Conservation (phyloP, 2,797 vertebrate species). For the Siniperca obscura region DNA sequence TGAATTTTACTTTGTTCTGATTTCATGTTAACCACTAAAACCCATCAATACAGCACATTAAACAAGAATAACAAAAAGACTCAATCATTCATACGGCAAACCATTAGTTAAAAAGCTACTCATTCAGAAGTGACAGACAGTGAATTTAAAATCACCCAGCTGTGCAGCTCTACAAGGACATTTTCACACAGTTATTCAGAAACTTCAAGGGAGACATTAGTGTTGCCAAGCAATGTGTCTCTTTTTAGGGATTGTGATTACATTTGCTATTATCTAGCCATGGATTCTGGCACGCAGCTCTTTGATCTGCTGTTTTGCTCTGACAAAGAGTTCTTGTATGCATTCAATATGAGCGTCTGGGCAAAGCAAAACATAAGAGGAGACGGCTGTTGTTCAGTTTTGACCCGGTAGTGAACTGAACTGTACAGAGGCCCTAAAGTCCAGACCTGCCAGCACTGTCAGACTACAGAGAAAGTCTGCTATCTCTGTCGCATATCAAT, state of each 20-base stretch:
- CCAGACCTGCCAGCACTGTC: constrained; percentile 24
- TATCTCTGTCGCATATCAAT: constrained; percentile 18
- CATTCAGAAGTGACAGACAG: constrained; percentile 25
- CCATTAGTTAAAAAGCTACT: background rate
- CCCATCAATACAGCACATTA: background rate
- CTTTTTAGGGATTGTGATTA: constrained; percentile 40
- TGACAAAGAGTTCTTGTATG: constrained; percentile 41
- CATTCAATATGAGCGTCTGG: constrained; percentile 21
- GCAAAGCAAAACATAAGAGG: background rate
- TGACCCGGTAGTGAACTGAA: constrained; percentile 58
- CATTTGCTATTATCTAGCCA: constrained; percentile 43
- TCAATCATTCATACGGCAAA: background rate
- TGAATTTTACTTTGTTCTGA: background rate
- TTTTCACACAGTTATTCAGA: constrained; percentile 42
- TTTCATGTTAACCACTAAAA: background rate
- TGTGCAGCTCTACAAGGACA: constrained; percentile 8
- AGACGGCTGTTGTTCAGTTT: constrained; percentile 29
- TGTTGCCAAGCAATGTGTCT: constrained; percentile 47
- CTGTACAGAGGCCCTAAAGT: constrained; percentile 18
- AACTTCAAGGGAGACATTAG: constrained; percentile 52
- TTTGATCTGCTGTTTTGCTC: constrained; percentile 51
- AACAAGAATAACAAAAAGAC: background rate
- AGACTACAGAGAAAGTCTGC: constrained; percentile 18
- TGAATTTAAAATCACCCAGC: constrained; percentile 19
- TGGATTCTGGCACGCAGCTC: constrained; percentile 36